A percentile compares a stretch with the other conserved stretches of the same genome.
phyloP scores from a whole-genome alignment of 2,797 vertebrate species.

The Trachurus trachurus region DNA sequence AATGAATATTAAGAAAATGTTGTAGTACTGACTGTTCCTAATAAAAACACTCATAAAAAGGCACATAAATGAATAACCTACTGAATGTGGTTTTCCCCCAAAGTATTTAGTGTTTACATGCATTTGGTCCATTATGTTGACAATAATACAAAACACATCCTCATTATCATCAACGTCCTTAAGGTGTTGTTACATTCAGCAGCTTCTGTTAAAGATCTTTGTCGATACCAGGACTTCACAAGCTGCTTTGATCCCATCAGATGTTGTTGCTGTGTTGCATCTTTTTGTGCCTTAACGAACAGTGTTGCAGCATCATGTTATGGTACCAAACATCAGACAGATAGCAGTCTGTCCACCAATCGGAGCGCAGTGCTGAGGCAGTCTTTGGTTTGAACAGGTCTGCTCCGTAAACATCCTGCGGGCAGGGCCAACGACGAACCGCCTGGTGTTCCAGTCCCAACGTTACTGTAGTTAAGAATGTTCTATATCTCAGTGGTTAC shows the following conservation, averaged over 20 bases:
- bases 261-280: not conserved
- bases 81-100: not conserved
- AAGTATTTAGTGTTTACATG: not conserved
- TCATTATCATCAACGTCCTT: not conserved
- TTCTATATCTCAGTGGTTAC: not conserved
- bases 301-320: slow-evolving; percentile 1
- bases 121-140: slow-evolving; percentile 14
- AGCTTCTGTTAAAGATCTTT: slow-evolving; percentile 3
- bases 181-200: not conserved
- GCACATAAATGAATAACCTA: slow-evolving; percentile 1
- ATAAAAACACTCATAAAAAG: slow-evolving; percentile 24
- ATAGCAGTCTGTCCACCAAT: not conserved
- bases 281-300: slow-evolving; percentile 16
- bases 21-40: not conserved
- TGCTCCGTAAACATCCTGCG: slow-evolving; percentile 24
- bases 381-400: slow-evolving; percentile 48
- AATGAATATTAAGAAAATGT: slow-evolving; percentile 6
- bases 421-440: not conserved
- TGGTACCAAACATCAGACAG: not conserved
- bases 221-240: not conserved
- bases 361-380: not conserved
- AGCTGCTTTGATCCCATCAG: not conserved
- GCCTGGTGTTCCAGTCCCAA: not conserved
- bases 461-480: not conserved
- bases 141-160: not conserved